Evolutionary conservation across 2,797 vertebrate species (phyloP), one percentile per base, ranked within the genome.

Genomic region (Oreochromis grahami): DNA sequence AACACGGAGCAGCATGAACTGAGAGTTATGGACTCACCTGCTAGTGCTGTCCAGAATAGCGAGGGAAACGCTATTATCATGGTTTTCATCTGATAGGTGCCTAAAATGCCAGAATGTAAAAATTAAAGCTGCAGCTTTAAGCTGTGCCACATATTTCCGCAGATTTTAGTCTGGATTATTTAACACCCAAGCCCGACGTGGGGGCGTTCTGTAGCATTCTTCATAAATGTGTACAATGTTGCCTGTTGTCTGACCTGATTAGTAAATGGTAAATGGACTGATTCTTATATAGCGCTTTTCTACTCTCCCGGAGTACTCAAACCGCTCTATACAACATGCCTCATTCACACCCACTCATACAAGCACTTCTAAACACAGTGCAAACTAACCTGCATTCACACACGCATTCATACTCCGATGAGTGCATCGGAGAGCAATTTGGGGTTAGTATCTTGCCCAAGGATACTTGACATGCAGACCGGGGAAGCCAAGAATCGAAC

Each of bases 111-210:
- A 53, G n/a, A 0, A 36, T 53, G 50, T 38, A 11, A 53, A 38
- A 53, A 38, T 36, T 5, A 53, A 77, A 38, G 32, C 32, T 77
- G 9, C 8, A 53, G 38, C 74, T 10, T 21, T 15, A 52, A 45
- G 3, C 24, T 48, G 15, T 0, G 8, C 24, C 10, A 19, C 14
- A 19, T 50, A 74, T 74, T 74, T 74, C 3, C 0, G 4, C 19
- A 60, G 36, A 72, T 79, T 65, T 79, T 21, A 51, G 12, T 29
- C n/a, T 29, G 21, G 2, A 15, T 7, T 48, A 70, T 58, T 51
- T 29, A 48, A 52, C 15, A 51, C 14, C 6, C 13, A 29, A 12
- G 43, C 24, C 17, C 9, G 11, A 51, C 1, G 41, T 50, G 45
- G 24, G 58, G 63, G 17, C 10, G 8, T 17, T 48, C 7, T 48